Evolutionary conservation across 2,888 invertebrate species (phyloP).

Genomic region (Rhogogaster chlorosoma): DNA sequence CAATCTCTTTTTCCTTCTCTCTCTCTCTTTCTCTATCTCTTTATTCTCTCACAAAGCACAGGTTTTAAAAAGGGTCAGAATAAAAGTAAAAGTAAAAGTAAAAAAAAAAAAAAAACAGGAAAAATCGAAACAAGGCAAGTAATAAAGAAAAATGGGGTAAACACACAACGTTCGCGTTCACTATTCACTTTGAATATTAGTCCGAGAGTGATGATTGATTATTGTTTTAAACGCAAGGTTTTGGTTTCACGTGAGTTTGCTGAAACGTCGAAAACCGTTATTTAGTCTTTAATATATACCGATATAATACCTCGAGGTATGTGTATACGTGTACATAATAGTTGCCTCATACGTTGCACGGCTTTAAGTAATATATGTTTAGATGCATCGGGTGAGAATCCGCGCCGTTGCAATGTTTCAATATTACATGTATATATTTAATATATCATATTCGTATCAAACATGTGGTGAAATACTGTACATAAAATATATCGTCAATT

Average conservation of each 20-base stretch:
- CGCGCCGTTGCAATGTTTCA: neutral
- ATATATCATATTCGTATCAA: neutral
- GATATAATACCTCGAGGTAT: neutral
- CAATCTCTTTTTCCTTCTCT: neutral
- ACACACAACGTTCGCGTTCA: neutral
- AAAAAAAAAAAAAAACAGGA: too few species aligned
- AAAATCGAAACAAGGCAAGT: too few species aligned
- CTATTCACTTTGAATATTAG: neutral
- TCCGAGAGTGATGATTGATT: neutral
- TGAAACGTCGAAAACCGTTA: conserved; percentile 1
- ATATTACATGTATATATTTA: neutral
- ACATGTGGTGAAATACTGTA: neutral
- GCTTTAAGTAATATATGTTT: neutral
- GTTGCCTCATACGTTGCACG: neutral
- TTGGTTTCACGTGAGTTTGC: neutral
- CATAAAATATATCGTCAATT: neutral
- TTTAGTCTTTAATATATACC: neutral
- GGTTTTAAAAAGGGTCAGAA: neutral
- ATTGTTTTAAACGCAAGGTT: neutral
- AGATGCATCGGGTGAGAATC: neutral
- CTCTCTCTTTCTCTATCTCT: neutral
- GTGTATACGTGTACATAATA: neutral
- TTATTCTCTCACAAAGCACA: neutral
- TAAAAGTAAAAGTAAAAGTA: too few species aligned
- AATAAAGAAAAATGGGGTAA: neutral